Percentiles rank a stretch among this genome's conserved stretches.
phyloP scores from a whole-genome alignment of 2,113 vertebrate species.

The Bubalus kerabau region DNA sequence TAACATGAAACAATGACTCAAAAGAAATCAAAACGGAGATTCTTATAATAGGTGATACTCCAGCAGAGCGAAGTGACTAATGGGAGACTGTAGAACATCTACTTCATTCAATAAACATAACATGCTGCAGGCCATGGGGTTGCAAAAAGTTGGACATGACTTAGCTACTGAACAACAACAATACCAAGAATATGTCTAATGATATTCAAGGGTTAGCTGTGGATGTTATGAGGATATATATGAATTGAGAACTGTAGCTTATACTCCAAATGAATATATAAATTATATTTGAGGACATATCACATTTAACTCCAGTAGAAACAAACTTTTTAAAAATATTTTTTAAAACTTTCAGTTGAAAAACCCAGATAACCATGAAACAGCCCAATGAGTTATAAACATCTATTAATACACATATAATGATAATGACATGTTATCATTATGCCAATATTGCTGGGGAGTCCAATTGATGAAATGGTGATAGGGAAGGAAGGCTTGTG shows the following conservation, averaged over 20 bases:
- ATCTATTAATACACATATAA: background rate
- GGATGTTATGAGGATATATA: background rate
- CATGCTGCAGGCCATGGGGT: background rate
- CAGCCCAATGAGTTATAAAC: background rate
- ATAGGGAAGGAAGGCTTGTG: background rate
- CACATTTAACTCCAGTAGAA: background rate
- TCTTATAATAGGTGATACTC: background rate
- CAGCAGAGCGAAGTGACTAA: background rate
- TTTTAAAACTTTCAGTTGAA: background rate
- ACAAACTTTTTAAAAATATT: background rate
- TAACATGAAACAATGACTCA: background rate
- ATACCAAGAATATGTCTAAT: background rate
- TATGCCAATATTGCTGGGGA: background rate
- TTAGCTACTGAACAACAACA: background rate
- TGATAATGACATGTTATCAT: background rate
- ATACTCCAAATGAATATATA: background rate
- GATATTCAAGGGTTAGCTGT: background rate
- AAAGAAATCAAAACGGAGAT: background rate
- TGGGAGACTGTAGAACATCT: background rate
- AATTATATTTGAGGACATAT: background rate
- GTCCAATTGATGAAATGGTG: background rate
- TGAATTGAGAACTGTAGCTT: background rate
- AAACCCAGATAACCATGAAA: background rate
- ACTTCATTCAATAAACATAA: background rate
- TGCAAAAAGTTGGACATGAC: background rate